phyloP scores from a whole-genome alignment of 1,140 invertebrate species.

The Aphis gossypii region DNA sequence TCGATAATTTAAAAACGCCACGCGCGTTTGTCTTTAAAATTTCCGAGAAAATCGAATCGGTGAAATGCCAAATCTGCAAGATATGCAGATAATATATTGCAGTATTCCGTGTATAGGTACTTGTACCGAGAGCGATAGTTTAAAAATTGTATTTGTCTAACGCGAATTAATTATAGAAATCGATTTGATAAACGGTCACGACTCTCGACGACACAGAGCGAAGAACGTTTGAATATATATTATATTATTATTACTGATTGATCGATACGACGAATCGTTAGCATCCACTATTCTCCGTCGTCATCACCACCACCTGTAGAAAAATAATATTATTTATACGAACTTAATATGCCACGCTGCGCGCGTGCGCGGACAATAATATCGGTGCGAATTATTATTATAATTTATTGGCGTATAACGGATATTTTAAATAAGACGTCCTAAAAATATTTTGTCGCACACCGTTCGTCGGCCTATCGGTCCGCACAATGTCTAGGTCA shows the following conservation, averaged over 20 bases:
- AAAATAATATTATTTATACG: no score
- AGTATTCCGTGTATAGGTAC: no score
- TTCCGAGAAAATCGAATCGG: no score
- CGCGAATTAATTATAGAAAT: no score
- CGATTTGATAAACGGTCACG: no score
- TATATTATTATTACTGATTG: neutral
- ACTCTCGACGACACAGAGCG: no score
- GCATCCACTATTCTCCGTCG: neutral
- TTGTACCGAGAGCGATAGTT: no score
- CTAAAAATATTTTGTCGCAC: neutral
- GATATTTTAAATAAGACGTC: neutral
- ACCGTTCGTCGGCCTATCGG: neutral
- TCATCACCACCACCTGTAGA: no score
- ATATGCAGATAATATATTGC: no score
- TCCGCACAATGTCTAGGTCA: conserved; percentile 13
- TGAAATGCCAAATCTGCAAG: no score
- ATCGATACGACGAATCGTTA: neutral
- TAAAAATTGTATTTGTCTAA: no score
- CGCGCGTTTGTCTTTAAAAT: neutral
- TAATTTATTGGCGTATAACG: neutral
- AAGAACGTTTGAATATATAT: neutral
- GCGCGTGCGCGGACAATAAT: neutral
- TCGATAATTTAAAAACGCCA: neutral
- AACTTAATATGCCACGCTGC: no score
- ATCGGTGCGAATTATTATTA: neutral